A percentile compares a stretch with the other conserved stretches of the same genome.
Evolutionary conservation across 1,140 invertebrate genomes (phyloP).

Genomic region (Aphaenogaster rudis): DNA sequence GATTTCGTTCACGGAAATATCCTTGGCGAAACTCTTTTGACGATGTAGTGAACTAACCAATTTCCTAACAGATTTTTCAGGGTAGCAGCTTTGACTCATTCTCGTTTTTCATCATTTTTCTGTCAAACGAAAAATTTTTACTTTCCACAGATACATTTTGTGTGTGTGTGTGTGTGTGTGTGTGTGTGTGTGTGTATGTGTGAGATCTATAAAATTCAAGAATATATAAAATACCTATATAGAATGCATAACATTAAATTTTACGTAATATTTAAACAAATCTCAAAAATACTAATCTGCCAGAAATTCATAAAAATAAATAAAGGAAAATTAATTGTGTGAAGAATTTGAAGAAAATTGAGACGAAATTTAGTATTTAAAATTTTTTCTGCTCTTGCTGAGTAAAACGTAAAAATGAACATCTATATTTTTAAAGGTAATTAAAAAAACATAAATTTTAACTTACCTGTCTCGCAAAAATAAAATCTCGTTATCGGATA

Average conservation of each 20-base stretch:
- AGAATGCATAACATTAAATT: background rate
- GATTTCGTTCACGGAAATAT: slow-evolving; percentile 20
- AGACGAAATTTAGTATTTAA: background rate
- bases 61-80: slow-evolving; percentile 28
- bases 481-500: background rate
- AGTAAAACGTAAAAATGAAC: background rate
- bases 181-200: background rate
- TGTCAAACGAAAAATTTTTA: background rate
- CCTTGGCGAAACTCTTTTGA: background rate
- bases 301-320: background rate
- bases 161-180: background rate
- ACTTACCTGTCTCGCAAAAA: background rate
- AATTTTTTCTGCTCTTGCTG: background rate
- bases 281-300: background rate
- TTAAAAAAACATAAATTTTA: slow-evolving; percentile 1
- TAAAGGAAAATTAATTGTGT: background rate
- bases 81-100: background rate
- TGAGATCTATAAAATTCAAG: background rate
- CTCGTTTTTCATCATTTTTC: slow-evolving; percentile 11
- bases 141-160: background rate
- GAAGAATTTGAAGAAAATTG: background rate
- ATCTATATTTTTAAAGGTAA: background rate
- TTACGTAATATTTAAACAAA: background rate
- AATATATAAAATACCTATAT: background rate
- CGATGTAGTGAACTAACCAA: background rate